A percentile compares a stretch with the other conserved stretches of the same genome.
Evolutionary conservation across 2,113 vertebrate genomes (phyloP).

Genomic region (Trogon melanurus): DNA sequence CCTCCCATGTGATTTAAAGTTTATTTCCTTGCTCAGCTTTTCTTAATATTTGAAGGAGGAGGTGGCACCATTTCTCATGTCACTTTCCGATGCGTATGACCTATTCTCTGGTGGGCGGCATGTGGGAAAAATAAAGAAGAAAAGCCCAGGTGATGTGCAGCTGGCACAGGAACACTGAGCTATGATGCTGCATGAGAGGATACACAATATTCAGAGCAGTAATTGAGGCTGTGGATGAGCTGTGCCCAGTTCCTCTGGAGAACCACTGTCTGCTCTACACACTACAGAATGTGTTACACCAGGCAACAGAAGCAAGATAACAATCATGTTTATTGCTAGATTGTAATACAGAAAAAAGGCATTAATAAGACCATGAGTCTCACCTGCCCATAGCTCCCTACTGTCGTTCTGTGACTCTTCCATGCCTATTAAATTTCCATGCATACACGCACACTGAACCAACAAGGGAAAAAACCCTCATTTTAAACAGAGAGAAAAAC

Average conservation of each 20-base stretch:
- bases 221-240: background rate
- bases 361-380: background rate
- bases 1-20: background rate
- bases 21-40: background rate
- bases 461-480: background rate
- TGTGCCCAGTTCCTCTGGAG: background rate
- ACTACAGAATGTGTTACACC: background rate
- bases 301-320: constrained; percentile 1
- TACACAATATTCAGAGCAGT: background rate
- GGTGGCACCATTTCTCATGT: background rate
- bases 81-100: background rate
- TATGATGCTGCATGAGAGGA: background rate
- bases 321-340: background rate
- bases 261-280: background rate
- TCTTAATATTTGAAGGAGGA: background rate
- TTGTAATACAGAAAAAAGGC: background rate
- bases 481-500: background rate
- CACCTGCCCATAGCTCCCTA: background rate
- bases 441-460: background rate
- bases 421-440: background rate
- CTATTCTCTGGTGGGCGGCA: background rate
- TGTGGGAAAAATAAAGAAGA: background rate
- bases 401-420: background rate
- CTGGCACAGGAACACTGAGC: background rate
- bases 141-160: background rate